phyloP scores from a whole-genome alignment of 2,888 invertebrate genomes.

The Drosophila kanekoi region DNA sequence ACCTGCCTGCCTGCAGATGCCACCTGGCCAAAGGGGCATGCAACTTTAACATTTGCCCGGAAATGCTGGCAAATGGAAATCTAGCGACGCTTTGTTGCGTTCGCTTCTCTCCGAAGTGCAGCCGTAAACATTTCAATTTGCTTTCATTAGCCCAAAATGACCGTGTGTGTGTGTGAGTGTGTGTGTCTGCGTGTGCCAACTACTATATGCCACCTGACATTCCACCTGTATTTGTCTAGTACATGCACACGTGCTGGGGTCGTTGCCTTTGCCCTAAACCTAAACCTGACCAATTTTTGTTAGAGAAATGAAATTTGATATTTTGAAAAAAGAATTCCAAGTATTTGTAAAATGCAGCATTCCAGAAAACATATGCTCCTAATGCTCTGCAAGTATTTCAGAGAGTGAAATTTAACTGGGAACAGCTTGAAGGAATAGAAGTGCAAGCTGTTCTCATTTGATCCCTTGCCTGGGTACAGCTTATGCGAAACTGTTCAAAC shows the following conservation, averaged over 20 bases:
- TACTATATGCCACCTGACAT: slow-evolving; percentile 27
- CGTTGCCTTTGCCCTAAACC: slow-evolving; percentile 5
- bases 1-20: slow-evolving; percentile 20
- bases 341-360: background rate
- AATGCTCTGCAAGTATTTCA: no score
- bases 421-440: no score
- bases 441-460: background rate
- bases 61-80: slow-evolving; percentile 58
- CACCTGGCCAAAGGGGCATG: slow-evolving; percentile 12
- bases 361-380: background rate
- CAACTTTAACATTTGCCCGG: slow-evolving; percentile 6
- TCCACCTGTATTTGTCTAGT: slow-evolving; percentile 4
- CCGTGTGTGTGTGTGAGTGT: slow-evolving; percentile 8
- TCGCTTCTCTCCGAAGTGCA: slow-evolving; percentile 67
- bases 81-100: slow-evolving; percentile 52
- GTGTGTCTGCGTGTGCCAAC: slow-evolving; percentile 6
- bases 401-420: background rate
- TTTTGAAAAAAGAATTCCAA: slow-evolving; percentile 1
- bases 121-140: slow-evolving; percentile 74
- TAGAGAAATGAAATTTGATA: slow-evolving; percentile 24
- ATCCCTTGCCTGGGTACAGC: background rate
- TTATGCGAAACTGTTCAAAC: no score
- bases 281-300: no score
- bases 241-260: background rate
- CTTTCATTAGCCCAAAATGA: slow-evolving; percentile 59